A percentile compares a stretch with the other conserved stretches of the same genome.
phyloP scores from a whole-genome alignment of 2,113 vertebrate genomes.

The Eublepharis macularius region DNA sequence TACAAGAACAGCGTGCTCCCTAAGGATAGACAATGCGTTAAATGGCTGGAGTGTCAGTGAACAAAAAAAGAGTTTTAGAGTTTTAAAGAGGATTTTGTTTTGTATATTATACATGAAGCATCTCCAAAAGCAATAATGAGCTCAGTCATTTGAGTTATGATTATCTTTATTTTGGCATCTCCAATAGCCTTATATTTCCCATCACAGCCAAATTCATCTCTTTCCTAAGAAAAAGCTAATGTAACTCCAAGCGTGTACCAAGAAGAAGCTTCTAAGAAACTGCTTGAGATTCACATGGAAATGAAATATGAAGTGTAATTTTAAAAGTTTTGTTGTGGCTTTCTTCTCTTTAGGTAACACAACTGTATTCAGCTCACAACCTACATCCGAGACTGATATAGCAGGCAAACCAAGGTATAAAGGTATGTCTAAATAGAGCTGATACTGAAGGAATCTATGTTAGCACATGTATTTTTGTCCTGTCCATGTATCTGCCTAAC shows the following conservation, averaged over 20 bases:
- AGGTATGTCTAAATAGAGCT: slow-evolving; percentile 77
- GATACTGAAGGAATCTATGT: not conserved
- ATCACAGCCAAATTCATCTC: slow-evolving; percentile 2
- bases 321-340: slow-evolving; percentile 29
- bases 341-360: slow-evolving; percentile 73
- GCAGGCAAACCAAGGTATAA: slow-evolving; percentile 88
- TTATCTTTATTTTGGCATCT: slow-evolving; percentile 29
- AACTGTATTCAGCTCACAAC: slow-evolving; percentile 88
- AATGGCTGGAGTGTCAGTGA: slow-evolving; percentile 13
- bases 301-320: slow-evolving; percentile 13
- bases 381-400: slow-evolving; percentile 89
- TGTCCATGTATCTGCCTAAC: not conserved
- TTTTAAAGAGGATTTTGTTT: slow-evolving; percentile 30
- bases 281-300: slow-evolving; percentile 21
- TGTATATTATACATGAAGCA: slow-evolving; percentile 13
- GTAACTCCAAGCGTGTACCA: not conserved
- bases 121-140: slow-evolving; percentile 38
- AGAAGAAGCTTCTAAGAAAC: not conserved
- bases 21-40: slow-evolving; percentile 15
- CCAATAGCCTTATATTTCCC: not conserved
- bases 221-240: slow-evolving; percentile 5
- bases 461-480: not conserved
- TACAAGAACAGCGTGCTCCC: not conserved
- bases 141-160: slow-evolving; percentile 28
- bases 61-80: slow-evolving; percentile 20